phyloP scores from a whole-genome alignment of 1,140 invertebrate species.

The Plectrocnemia conspersa region DNA sequence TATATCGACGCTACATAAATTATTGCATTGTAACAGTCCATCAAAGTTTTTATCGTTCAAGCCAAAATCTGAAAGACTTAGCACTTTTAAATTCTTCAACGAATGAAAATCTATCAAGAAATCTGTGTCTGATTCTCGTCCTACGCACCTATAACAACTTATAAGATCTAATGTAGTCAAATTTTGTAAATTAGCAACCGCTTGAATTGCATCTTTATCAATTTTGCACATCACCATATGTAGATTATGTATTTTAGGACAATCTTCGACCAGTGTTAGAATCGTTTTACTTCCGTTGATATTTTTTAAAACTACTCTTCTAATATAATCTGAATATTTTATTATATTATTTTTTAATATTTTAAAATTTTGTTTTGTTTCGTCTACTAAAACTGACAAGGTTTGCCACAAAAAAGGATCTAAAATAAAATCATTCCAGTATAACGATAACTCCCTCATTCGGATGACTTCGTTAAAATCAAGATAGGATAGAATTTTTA shows the following conservation, averaged over 20 bases:
- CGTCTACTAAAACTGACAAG: conserved; percentile 39
- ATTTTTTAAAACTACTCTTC: conserved; percentile 14
- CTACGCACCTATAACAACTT: conserved; percentile 3
- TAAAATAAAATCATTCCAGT: conserved; percentile 41
- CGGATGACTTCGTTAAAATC: conserved; percentile 40
- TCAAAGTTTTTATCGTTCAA: conserved; percentile 41
- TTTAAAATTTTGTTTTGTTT: conserved; percentile 39
- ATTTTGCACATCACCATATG: conserved; percentile 12
- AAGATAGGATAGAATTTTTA: conserved; percentile 44
- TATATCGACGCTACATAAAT: conserved; percentile 44
- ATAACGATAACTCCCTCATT: conserved; percentile 41
- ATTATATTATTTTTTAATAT: neutral
- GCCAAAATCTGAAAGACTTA: conserved; percentile 49
- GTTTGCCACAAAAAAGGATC: conserved; percentile 42
- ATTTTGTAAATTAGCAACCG: neutral
- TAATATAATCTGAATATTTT: conserved; percentile 15
- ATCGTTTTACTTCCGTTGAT: conserved; percentile 1
- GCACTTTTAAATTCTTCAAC: conserved; percentile 36
- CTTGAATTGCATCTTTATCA: neutral
- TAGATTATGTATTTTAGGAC: neutral
- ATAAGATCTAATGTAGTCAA: neutral
- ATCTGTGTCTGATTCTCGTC: neutral
- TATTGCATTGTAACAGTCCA: conserved; percentile 40
- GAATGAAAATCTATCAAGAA: conserved; percentile 6
- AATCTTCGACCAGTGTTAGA: neutral